Conservation (phyloP, 2,797 vertebrate genomes). For the Paguma larvata region DNA sequence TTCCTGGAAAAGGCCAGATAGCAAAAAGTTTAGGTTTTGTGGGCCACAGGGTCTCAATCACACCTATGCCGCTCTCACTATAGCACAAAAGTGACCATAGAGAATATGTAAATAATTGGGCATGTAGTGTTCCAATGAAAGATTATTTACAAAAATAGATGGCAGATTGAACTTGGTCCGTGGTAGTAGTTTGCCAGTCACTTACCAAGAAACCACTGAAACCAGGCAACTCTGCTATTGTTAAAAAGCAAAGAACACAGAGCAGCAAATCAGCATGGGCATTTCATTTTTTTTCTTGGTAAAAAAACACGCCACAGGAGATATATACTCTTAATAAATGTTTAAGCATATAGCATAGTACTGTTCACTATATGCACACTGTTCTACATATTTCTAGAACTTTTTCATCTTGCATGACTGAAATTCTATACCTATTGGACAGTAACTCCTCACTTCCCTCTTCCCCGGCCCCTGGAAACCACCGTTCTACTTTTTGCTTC, state of each 20-base stretch:
- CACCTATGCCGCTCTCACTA: background rate
- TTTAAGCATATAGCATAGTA: background rate
- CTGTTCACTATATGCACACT: background rate
- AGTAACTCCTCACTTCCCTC: background rate
- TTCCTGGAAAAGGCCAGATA: background rate
- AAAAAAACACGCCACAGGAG: background rate
- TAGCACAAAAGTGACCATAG: background rate
- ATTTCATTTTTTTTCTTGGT: background rate
- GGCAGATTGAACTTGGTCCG: background rate
- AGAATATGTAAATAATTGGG: background rate
- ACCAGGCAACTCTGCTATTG: background rate
- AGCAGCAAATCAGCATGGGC: background rate
- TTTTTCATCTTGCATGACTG: background rate
- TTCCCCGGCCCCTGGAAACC: background rate
- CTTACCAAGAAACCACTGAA: background rate
- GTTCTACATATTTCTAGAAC: background rate
- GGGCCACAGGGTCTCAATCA: background rate
- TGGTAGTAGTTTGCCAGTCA: background rate
- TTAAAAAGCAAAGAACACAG: background rate
- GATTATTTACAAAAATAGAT: conserved; percentile 29
- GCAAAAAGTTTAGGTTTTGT: background rate
- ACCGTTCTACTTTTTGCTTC: background rate
- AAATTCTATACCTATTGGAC: background rate
- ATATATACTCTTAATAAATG: background rate
- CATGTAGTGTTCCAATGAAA: background rate